phyloP scores from a whole-genome alignment of 1,140 invertebrate species.

The Brachionus koreanus region DNA sequence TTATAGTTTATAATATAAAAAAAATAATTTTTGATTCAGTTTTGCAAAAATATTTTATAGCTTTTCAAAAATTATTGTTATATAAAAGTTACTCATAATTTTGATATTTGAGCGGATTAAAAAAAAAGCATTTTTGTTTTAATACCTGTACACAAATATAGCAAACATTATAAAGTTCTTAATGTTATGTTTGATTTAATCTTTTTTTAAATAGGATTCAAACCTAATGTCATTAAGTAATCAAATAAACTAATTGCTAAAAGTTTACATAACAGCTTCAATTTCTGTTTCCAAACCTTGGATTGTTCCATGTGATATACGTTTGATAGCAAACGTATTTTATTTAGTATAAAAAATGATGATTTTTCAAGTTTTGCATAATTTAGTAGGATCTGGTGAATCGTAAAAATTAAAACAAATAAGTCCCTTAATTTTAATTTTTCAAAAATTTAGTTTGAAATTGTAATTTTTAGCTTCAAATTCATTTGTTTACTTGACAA shows the following conservation, averaged over 20 bases:
- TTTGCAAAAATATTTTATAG: too few relatives aligned
- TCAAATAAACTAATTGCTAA: not conserved
- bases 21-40: too few relatives aligned
- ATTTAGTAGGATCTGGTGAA: too few relatives aligned
- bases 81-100: not conserved
- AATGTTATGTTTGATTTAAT: not conserved
- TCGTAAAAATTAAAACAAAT: too few relatives aligned
- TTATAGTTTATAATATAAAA: too few relatives aligned
- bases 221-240: not conserved
- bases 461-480: too few relatives aligned
- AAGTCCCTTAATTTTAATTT: too few relatives aligned
- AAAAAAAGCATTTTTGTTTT: not conserved
- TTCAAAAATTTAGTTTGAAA: too few relatives aligned
- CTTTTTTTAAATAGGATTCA: not conserved
- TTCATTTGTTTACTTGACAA: too few relatives aligned
- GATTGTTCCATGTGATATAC: not conserved
- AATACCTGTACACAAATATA: not conserved
- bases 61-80: too few relatives aligned
- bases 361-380: too few relatives aligned
- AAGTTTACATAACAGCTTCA: not conserved
- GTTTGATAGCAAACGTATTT: not conserved
- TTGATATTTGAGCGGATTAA: not conserved
- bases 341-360: too few relatives aligned
- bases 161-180: not conserved
- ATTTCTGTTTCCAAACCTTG: not conserved